Evolutionary conservation across 2,888 invertebrate species (phyloP).

Genomic region (Drosophila limbata): DNA sequence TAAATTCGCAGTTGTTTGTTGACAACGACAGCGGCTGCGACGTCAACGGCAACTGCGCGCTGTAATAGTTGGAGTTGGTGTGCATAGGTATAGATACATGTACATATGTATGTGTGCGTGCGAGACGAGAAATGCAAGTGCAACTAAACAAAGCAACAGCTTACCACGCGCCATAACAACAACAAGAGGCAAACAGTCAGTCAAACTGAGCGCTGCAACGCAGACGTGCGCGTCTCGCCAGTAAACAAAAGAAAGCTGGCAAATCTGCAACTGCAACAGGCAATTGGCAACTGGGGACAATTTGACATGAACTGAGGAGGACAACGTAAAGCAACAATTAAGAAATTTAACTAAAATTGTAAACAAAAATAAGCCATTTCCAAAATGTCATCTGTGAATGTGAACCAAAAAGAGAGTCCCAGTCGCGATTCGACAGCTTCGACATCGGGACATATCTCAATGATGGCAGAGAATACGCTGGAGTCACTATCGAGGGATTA

Average conservation of each 20-base stretch:
- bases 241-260: conserved; percentile 40
- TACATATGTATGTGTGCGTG: conserved; percentile 5
- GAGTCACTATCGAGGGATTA: conserved; percentile 88
- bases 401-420: conserved; percentile 84
- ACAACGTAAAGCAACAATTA: conserved; percentile 11
- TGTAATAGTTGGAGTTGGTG: conserved; percentile 55
- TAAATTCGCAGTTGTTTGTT: conserved; percentile 56
- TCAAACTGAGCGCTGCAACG: conserved; percentile 58
- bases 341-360: neutral
- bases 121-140: conserved; percentile 58
- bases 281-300: conserved; percentile 19
- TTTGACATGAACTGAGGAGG: conserved; percentile 35
- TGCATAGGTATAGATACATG: conserved; percentile 12
- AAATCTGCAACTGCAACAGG: conserved; percentile 18
- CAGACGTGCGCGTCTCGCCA: conserved; percentile 52
- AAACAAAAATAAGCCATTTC: neutral
- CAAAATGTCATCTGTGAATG: conserved; percentile 72
- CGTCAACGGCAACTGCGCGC: conserved; percentile 13
- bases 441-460: conserved; percentile 83
- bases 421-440: conserved; percentile 84
- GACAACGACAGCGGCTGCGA: conserved; percentile 22
- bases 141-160: conserved; percentile 63
- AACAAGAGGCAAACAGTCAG: conserved; percentile 63
- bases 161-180: conserved; percentile 62
- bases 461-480: conserved; percentile 78